phyloP scores from a whole-genome alignment of 2,797 vertebrate genomes.

The Oophaga sylvatica region DNA sequence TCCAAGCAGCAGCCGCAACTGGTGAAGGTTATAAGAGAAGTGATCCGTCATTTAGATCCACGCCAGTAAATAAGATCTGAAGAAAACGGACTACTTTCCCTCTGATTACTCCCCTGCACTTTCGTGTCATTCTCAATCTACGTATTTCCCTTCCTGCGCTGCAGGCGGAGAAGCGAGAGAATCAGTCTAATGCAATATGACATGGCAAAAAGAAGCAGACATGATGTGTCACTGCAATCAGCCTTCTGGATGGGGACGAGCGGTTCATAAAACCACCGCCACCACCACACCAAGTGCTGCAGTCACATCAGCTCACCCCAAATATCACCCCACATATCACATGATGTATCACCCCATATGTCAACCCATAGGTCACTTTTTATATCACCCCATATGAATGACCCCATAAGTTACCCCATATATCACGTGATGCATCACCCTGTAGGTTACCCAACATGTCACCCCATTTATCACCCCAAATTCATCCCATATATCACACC shows the following conservation, averaged over 20 bases:
- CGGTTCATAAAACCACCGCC: neutral
- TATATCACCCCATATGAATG: too few relatives aligned
- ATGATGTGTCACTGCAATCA: slow-evolving; percentile 67
- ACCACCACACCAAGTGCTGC: neutral
- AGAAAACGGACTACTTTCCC: slow-evolving; percentile 67
- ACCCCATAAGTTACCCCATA: too few relatives aligned
- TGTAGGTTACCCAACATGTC: too few relatives aligned
- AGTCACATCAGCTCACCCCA: neutral
- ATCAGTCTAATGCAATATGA: slow-evolving; percentile 65
- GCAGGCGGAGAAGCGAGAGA: slow-evolving; percentile 60
- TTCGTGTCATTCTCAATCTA: slow-evolving; percentile 68
- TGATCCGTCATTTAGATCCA: slow-evolving; percentile 64
- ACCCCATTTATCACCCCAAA: too few relatives aligned
- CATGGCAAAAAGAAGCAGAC: slow-evolving; percentile 70
- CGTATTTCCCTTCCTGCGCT: slow-evolving; percentile 57
- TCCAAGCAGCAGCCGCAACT: slow-evolving; percentile 63
- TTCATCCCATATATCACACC: too few relatives aligned
- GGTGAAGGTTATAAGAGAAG: slow-evolving; percentile 66
- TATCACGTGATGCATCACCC: too few relatives aligned
- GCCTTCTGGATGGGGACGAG: slow-evolving; percentile 64
- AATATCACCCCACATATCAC: neutral
- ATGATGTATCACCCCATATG: neutral
- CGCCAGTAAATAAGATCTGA: slow-evolving; percentile 67
- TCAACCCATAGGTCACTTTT: too few relatives aligned
- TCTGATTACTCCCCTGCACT: slow-evolving; percentile 69